Evolutionary conservation across 2,888 invertebrate species (phyloP), one percentile per base, ranked within the genome.

Genomic region (Pristionchus entomophagus): DNA sequence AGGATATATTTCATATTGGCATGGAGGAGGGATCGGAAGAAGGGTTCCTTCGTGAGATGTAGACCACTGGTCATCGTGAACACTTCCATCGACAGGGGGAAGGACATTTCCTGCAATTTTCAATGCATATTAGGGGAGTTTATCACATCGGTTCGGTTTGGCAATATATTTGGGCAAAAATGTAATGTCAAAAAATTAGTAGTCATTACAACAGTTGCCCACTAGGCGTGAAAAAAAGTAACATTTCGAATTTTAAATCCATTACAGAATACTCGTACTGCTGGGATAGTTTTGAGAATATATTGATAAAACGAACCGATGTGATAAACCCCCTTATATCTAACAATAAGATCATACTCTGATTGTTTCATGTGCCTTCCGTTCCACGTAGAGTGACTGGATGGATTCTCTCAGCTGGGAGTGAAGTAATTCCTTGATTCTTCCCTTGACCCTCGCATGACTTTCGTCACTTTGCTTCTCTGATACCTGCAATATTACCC

Each of bases 381-480:
- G 22, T 22, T 77, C 77, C 3, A 22, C 10, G 29, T 22, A 45
- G 17, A 41, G 17, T 8, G 77, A 38, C 22, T 77, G 32, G 32
- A 49, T 29, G 32, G 14, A 14, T n/a, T 19, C 19, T 35, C 35
- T 4, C 35, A 93, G 87, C 53, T 93, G 90, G 12, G 87, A 69
- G 69, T 93, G 92, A 53, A 93, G 88, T 12, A 93, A 87, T 45
- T 89, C 87, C 85, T 91, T 91, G 73, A 93, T 90, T 35, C 92
- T 73, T 56, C 90, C 88, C n/a, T 86, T 86, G n/a, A 93, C 88
- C 35, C 91, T 86, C 12, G 86, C 51, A 84, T 93, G 91, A 22
- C 51, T 51, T 6, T 49, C 80, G 29, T 4, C 22, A 29, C 29
- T 29, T 22, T 80, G 80, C 12, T 19, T 5, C 17, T 49, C 80